Base-by-base conservation (phyloP, 1,140 invertebrate species). In the Cyclargus thomasi region DNA sequence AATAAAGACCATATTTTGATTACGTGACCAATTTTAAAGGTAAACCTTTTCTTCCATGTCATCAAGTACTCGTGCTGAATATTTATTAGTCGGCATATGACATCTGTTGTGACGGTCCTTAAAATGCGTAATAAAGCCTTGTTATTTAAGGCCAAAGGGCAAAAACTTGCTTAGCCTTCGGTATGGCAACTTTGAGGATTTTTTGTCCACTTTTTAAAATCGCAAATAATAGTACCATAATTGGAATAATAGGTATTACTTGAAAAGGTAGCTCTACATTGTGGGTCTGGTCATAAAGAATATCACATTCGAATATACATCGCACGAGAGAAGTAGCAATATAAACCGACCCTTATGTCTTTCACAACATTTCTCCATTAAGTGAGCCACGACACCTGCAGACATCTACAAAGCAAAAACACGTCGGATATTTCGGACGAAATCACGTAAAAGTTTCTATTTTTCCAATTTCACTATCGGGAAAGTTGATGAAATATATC, bases 1-100 rank as follows among this genome's bases (percentile, higher is more conserved):
- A 59, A 59, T 59, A 21, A 59, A 21, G 55, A 18, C 55, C 20
- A 29, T 20, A 21, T 59, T 20, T 21, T 17, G 4, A 59, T 21
- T 18, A 59, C 55, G 55, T 59, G 55, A 59, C 55, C 55, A 59
- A 59, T 59, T 59, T 59, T 59, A 5, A 20, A 59, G 55, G 55
- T 59, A 59, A 59, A 59, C 55, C 55, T 59, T 59, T 59, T 59
- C 18, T 59, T 59, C 18, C 53, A 55, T 20, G 55, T 59, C 55
- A 59, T 59, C 55, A 59, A 59, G 10, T 59, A 59, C 55, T 59
- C 18, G 18, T 17, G 17, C 10, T 20, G 55, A 59, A 59, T 59
- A 59, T 59, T 59, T 59, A 59, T 20, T 59, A 59, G 55, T 5
- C 8, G 18, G 18, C 55, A 55, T 21, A 21, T 59, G 55, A 20